phyloP scores from a whole-genome alignment of 2,888 invertebrate species.

The Celastrina argiolus region DNA sequence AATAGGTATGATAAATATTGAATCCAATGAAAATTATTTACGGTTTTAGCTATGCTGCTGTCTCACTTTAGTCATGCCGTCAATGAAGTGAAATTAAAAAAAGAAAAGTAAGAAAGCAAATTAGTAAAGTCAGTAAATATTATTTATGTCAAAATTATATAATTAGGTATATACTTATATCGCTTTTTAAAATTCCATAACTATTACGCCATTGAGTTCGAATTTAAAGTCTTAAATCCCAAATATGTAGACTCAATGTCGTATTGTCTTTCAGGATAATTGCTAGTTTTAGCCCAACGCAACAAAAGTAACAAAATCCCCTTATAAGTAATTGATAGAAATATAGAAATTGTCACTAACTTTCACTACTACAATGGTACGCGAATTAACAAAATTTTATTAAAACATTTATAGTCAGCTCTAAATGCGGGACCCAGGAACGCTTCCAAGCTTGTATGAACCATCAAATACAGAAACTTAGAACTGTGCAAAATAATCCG shows the following conservation, averaged over 20 bases:
- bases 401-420: conserved; percentile 14
- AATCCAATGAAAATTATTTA: too few species aligned
- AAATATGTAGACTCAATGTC: conserved; percentile 28
- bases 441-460: background rate
- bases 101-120: conserved; percentile 8
- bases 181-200: conserved; percentile 22
- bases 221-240: conserved; percentile 27
- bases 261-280: conserved; percentile 29
- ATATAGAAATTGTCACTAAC: background rate
- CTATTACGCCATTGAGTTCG: conserved; percentile 27
- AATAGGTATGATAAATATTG: background rate
- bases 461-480: background rate
- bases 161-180: conserved; percentile 5
- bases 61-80: conserved; percentile 15
- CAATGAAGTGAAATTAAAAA: conserved; percentile 8
- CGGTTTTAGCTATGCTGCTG: background rate
- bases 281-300: conserved; percentile 33
- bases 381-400: background rate
- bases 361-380: background rate
- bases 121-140: background rate
- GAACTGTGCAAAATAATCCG: background rate
- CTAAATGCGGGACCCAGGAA: background rate
- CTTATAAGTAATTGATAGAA: background rate
- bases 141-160: background rate
- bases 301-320: conserved; percentile 35